These are phyloP conservation scores for Leptopilina drosophilae DNA, from an alignment of 2,888 invertebrate genomes.

Conservation along the genomic window DNA sequence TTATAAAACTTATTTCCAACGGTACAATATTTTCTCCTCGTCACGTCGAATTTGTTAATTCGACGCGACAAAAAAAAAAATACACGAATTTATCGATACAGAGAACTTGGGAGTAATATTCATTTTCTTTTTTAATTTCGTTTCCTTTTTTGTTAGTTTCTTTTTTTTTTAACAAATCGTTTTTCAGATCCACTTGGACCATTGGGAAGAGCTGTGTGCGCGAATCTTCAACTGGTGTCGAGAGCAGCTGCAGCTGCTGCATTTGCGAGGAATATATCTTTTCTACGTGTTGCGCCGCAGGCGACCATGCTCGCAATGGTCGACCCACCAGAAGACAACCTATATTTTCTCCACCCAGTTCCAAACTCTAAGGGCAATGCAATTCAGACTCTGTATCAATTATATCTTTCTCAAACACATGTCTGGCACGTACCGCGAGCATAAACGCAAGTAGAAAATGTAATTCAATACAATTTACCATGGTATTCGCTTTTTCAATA, in stretches of 20 bases:
- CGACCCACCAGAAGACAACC: slow-evolving; percentile 74
- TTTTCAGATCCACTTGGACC: slow-evolving; percentile 48
- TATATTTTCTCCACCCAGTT: slow-evolving; percentile 76
- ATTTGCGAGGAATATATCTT: slow-evolving; percentile 76
- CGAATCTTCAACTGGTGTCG: slow-evolving; percentile 42
- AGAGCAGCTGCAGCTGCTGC: slow-evolving; percentile 71
- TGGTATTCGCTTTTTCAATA: too few relatives aligned
- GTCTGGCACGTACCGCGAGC: slow-evolving; percentile 57
- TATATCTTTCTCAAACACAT: slow-evolving; percentile 74
- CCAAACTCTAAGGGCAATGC: slow-evolving; percentile 68
- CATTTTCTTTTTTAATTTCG: background rate
- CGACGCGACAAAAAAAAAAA: slow-evolving; percentile 5
- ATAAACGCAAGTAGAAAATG: too few relatives aligned
- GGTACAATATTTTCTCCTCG: background rate
- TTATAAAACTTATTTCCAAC: background rate
- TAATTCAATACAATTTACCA: too few relatives aligned
- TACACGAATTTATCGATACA: slow-evolving; percentile 41
- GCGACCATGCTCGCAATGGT: slow-evolving; percentile 72
- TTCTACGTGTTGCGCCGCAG: slow-evolving; percentile 75
- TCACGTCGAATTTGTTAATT: background rate
- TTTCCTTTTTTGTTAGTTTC: slow-evolving; percentile 4
- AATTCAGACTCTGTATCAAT: slow-evolving; percentile 71
- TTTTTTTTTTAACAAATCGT: slow-evolving; percentile 44
- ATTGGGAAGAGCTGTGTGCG: slow-evolving; percentile 20
- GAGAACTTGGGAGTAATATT: too few relatives aligned